Evolutionary conservation across 30 jellyfish, hydroid and myxozoan genomes (phyloP).

Genomic region (Aurelia sp.): DNA sequence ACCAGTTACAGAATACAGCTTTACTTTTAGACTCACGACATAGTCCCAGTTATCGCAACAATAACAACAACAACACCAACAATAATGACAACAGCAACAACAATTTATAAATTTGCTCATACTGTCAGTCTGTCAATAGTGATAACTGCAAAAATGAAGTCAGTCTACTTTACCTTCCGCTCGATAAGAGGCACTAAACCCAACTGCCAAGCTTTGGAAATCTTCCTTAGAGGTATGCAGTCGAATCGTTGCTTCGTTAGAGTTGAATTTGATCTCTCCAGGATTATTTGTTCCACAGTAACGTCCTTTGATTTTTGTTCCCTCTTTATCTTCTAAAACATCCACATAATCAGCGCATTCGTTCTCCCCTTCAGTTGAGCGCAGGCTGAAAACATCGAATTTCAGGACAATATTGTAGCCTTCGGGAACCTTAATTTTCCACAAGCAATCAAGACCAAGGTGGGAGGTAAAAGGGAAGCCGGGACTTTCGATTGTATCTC

Average conservation of each 20-base stretch:
- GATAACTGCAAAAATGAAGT: too few species aligned
- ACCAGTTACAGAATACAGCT: too few species aligned
- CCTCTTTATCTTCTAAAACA: constrained; percentile 63
- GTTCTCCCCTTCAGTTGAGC: constrained; percentile 21
- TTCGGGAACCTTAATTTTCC: constrained; percentile 67
- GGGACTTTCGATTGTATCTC: constrained; percentile 74
- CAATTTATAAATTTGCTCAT: too few species aligned
- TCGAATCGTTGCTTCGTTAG: constrained; percentile 66
- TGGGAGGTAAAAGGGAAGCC: constrained; percentile 73
- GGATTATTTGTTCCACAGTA: constrained; percentile 88
- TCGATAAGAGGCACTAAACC: constrained; percentile 75
- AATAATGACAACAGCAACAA: too few species aligned
- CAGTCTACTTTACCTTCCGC: constrained; percentile 86
- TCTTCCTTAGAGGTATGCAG: constrained; percentile 67
- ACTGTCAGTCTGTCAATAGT: too few species aligned
- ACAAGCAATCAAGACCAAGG: constrained; percentile 75
- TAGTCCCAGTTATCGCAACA: too few species aligned
- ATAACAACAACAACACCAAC: too few species aligned
- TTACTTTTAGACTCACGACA: constrained; percentile 40
- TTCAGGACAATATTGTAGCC: constrained; percentile 71
- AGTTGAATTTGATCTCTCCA: constrained; percentile 46
- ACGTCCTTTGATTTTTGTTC: constrained; percentile 71
- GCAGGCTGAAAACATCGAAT: constrained; percentile 65
- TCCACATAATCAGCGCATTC: constrained; percentile 91
- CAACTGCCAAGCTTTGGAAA: constrained; percentile 13